These are phyloP conservation scores for Lepetodrilus schrolli DNA, from an alignment of 2,888 invertebrate genomes.

Conservation along the genomic window DNA sequence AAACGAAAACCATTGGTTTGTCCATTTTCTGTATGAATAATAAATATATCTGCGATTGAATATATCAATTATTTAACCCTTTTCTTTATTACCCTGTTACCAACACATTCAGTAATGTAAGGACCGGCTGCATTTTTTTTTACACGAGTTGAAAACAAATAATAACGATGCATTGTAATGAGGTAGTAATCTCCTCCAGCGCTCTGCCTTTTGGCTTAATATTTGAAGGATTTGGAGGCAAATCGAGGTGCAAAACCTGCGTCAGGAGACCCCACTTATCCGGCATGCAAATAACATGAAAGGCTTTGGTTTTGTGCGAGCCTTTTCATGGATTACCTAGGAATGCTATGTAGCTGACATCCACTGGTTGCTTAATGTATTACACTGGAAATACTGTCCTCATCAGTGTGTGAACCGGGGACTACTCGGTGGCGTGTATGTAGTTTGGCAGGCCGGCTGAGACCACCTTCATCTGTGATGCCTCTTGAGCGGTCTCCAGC, in stretches of 20 bases:
- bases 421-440: too few relatives aligned
- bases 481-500: too few relatives aligned
- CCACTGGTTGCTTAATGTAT: neutral
- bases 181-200: neutral
- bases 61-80: too few relatives aligned
- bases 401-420: neutral
- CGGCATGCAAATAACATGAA: neutral
- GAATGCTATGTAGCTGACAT: neutral
- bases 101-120: too few relatives aligned
- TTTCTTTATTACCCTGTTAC: too few relatives aligned
- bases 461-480: too few relatives aligned
- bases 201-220: neutral
- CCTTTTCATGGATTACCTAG: neutral
- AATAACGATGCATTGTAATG: neutral
- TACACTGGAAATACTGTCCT: neutral
- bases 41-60: too few relatives aligned
- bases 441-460: too few relatives aligned
- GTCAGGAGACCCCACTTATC: neutral
- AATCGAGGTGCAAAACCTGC: neutral
- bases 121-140: too few relatives aligned
- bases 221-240: neutral
- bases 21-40: too few relatives aligned
- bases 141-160: neutral
- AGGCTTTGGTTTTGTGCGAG: neutral
- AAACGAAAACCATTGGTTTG: too few relatives aligned